Base-by-base conservation (phyloP, 2,797 vertebrate genomes). In the Enteromius afrohamiltoni region DNA sequence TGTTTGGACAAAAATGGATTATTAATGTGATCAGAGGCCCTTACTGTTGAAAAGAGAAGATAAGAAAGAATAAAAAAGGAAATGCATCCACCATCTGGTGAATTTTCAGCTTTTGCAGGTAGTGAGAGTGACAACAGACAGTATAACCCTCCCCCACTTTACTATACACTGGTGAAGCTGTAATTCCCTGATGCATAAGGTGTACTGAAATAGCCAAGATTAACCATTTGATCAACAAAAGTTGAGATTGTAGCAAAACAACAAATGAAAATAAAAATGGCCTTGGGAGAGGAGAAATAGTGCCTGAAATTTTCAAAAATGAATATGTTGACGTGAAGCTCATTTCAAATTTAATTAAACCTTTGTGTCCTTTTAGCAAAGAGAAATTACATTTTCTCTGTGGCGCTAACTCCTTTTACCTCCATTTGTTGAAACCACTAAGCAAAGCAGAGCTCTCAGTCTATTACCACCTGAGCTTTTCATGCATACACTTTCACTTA, bases 271-370 rank as follows among this genome's bases (percentile, higher is more conserved):
- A 70, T 58, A 10, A 60, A 84, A 79, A 79, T 62, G 45, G 40
- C 45, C 11, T 34, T 47, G 45, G 40, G 10, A 60, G 42, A 75
- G 26, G 1, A 29, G 21, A 82, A 70, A 62, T 37, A 68, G 31
- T 71, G 65, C 74, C 76, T 71, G 62, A 83, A 84, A 70, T 85
- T 85, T 85, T 64, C 19, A 23, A n/a, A 58, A 82, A 82, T 71
- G 42, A 82, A 86, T 58, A 70, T 47, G 6, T 64, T 31, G 55
- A 2, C 6, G 29, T 45, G 42, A 29, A 82, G 19, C 64, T 45
- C 21, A 37, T 86, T 80, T 85, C 40, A 77, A 23, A 65, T 81
- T 83, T 85, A 77, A 85, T 86, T 77, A 86, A 82, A 53, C 16
- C 51, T 37, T 26, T 73, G 51, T 75, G 76, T 85, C 65, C 80